Evolutionary conservation across 2,888 invertebrate genomes (phyloP), one percentile per base, ranked within the genome.

Genomic region (Morpho achilles): DNA sequence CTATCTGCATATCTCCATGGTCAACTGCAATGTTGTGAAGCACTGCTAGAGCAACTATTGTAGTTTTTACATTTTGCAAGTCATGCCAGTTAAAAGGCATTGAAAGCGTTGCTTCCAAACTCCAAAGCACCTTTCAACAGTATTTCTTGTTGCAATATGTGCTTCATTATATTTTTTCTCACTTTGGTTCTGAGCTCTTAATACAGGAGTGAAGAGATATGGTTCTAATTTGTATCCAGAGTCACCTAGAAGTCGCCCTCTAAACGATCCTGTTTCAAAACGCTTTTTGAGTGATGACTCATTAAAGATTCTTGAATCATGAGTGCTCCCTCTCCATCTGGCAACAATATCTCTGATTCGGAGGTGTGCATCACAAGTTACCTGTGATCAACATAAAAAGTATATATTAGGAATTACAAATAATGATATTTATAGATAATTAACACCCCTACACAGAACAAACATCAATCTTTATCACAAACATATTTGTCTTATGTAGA

Each of bases 241-340:
- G 58, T 69, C 67, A 23, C 67, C 67, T n/a, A 69, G 53, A 7
- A 67, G 44, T 41, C 53, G 41, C 2, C 64, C 65, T 22, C 48
- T 42, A 40, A 66, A 69, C 56, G 50, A 60, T 3, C 61, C 56
- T 39, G 0, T 1, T 32, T 61, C 61, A 56, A 64, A 60, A 22
- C 58, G n/a, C n/a, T 55, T 43, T 7, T 41, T 41, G 0, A 61
- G 16, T 2, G 16, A 45, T 41, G 42, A 41, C n/a, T 61, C 58
- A n/a, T 39, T 55, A 7, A 46, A 61, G 7, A 61, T 58, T 48
- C 52, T 50, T 0, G 45, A 43, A 22, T 58, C 61, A 16, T 16
- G 16, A 16, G 16, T 16, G 16, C 16, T 16, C 16, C 16, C 16
- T 16, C 16, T 16, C 16, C 58, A 58, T 1, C 10, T 43, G 2